These are phyloP conservation scores for Microcebus ravelobensis DNA, from an alignment of 2,113 vertebrate genomes.

Conservation along the genomic window DNA sequence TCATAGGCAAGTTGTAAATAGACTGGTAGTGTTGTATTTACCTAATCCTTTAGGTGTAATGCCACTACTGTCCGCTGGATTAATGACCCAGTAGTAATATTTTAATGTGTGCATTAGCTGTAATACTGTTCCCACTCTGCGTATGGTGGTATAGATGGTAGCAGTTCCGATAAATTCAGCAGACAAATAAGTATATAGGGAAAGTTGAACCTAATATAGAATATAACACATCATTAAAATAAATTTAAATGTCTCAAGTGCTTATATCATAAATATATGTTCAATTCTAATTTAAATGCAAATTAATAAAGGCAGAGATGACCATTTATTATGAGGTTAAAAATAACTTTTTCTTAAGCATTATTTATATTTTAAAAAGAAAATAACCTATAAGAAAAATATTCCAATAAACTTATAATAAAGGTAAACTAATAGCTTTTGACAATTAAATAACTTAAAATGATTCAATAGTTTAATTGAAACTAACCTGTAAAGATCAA, in stretches of 20 bases:
- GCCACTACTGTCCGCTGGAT: conserved; percentile 92
- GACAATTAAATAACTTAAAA: not conserved
- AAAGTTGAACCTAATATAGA: conserved; percentile 91
- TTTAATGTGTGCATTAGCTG: conserved; percentile 97
- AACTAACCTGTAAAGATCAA: not conserved
- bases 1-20: not conserved
- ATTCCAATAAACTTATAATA: conserved; percentile 14
- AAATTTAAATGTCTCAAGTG: not conserved
- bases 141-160: conserved; percentile 96
- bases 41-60: conserved; percentile 94
- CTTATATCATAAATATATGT: not conserved
- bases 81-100: conserved; percentile 97
- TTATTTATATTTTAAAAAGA: conserved; percentile 5
- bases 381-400: not conserved
- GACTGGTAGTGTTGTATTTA: conserved; percentile 79
- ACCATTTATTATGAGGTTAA: not conserved
- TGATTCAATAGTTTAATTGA: not conserved
- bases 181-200: conserved; percentile 96
- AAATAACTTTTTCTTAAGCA: conserved; percentile 6
- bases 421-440: not conserved
- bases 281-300: conserved; percentile 27
- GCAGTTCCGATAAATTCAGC: conserved; percentile 97
- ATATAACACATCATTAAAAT: not conserved
- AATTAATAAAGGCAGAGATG: not conserved
- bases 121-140: conserved; percentile 96